Conservation (phyloP, 2,888 invertebrate species). For the Sepioteuthis lessoniana region DNA sequence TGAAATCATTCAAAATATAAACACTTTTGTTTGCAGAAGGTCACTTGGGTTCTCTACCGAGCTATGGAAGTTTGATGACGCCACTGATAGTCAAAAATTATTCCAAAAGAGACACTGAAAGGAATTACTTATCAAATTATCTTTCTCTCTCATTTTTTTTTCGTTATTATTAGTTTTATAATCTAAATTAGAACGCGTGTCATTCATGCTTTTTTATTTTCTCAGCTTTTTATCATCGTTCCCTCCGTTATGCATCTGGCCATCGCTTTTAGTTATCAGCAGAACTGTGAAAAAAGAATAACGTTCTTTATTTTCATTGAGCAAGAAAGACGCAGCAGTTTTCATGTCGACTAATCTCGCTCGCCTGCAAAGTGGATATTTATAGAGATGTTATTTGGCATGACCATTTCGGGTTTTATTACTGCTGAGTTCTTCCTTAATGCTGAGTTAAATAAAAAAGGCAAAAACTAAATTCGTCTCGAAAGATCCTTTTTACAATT, state of each 20-base stretch:
- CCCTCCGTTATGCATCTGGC: not conserved
- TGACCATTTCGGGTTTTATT: not conserved
- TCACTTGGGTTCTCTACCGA: not conserved
- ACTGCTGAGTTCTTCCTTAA: not conserved
- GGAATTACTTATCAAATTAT: conserved; percentile 33
- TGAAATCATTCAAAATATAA: conserved; percentile 12
- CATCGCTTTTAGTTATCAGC: not conserved
- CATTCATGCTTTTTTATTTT: not conserved
- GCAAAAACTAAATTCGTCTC: too few species aligned
- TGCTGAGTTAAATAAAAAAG: not conserved
- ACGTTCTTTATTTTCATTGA: not conserved
- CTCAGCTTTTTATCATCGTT: not conserved
- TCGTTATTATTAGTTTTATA: not conserved
- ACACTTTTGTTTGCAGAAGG: conserved; percentile 11
- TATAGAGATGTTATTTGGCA: not conserved
- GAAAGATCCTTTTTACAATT: too few species aligned
- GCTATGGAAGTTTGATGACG: not conserved
- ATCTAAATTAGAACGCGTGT: conserved; percentile 33
- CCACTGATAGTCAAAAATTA: not conserved
- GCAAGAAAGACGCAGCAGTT: not conserved
- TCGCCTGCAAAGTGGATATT: not conserved
- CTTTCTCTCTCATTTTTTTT: not conserved
- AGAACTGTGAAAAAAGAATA: not conserved
- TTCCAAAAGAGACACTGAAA: conserved; percentile 2
- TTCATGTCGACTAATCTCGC: not conserved